Percentiles rank a stretch among this genome's conserved stretches.
Evolutionary conservation across 1,140 invertebrate species (phyloP).

Genomic region (Pantala flavescens): DNA sequence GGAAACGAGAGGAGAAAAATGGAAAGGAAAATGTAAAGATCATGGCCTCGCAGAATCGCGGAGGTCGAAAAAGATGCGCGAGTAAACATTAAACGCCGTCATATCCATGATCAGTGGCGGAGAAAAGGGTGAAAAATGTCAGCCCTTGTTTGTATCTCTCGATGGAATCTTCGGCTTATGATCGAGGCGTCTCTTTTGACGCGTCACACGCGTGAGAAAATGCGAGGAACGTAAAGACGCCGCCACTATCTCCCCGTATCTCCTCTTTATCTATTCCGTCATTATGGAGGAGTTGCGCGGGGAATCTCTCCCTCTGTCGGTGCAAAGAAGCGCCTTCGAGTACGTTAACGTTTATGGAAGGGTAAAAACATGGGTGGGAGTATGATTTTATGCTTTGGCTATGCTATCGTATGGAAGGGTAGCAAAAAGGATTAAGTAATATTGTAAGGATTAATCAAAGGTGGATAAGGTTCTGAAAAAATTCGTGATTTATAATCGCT

Average conservation of each 20-base stretch:
- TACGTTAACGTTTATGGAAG: no score
- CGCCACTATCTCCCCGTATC: not conserved
- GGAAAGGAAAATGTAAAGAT: not conserved
- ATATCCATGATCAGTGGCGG: not conserved
- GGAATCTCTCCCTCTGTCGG: not conserved
- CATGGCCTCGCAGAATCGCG: not conserved
- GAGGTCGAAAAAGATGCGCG: not conserved
- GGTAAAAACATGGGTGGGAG: no score
- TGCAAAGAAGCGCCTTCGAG: no score
- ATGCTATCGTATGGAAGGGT: no score
- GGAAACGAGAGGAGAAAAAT: not conserved
- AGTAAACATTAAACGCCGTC: not conserved
- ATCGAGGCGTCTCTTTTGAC: not conserved
- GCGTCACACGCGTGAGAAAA: not conserved
- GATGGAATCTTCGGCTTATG: not conserved
- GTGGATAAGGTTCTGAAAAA: no score
- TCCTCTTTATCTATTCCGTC: not conserved
- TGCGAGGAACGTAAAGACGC: not conserved
- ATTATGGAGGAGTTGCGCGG: no score
- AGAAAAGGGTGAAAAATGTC: constrained; percentile 2
- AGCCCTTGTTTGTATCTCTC: not conserved
- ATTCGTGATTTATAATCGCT: no score
- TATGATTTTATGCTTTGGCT: no score
- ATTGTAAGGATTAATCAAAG: no score
- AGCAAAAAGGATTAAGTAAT: no score